Evolutionary conservation across 2,888 invertebrate genomes (phyloP), one percentile per base, ranked within the genome.

Genomic region (Desoria tigrina): DNA sequence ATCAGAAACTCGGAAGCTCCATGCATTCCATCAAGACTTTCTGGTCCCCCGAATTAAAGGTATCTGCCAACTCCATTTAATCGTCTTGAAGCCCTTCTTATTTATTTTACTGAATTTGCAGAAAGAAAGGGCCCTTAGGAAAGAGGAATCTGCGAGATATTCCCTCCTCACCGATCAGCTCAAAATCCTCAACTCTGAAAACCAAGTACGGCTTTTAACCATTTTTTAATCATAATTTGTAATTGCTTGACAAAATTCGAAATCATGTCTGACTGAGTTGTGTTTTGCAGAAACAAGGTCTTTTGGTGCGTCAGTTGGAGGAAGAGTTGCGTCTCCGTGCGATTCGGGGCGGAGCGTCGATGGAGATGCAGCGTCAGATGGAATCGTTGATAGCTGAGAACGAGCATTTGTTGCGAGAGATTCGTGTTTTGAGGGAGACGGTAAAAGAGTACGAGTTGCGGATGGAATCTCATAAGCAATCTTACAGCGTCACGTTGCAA

Each of bases 1-100:
- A 95, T 82, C 95, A 97, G 83, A 98, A 98, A 83, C 86, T 98
- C 78, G 94, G 94, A 81, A 95, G 95, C 80, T 94, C 93, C 79
- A 99, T 99, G 97, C 97, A 98, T 84, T 96, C 95, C 83, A 99
- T 99, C 82, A 98, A 98, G 85, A 98, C 97, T 63, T 99, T 99
- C 83, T 99, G 99, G 99, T 96, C 96, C 80, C 99, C 99, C 23
- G 99, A 99, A 84, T 84, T 99, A 81, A 99, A 99, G 32, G 32
- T 32, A 11, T n/a, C n/a, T n/a, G n/a, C n/a, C n/a, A n/a, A n/a
- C n/a, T n/a, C n/a, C n/a, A n/a, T n/a, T n/a, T n/a, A n/a, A n/a
- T n/a, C n/a, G n/a, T n/a, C n/a, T n/a, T n/a, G n/a, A n/a, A n/a
- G n/a, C n/a, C n/a, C n/a, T n/a, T n/a, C n/a, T n/a, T n/a, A n/a